These are phyloP conservation scores for Ceriagrion tenellum DNA, from an alignment of 2,888 invertebrate genomes.

Conservation along the genomic window DNA sequence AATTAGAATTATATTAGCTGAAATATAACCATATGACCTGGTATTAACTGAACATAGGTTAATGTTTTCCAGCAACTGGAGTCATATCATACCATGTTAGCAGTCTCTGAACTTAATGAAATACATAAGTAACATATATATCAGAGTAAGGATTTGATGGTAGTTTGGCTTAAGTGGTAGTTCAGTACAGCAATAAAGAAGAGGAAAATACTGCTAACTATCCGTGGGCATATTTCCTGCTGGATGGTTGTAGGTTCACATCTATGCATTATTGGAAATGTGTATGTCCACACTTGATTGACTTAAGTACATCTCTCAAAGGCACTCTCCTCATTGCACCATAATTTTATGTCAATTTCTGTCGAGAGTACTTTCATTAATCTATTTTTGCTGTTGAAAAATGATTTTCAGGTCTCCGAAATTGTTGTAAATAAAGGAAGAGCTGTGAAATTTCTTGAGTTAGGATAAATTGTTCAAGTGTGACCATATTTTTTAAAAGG, in stretches of 20 bases:
- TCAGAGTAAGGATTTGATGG: background rate
- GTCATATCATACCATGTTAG: background rate
- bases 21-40: background rate
- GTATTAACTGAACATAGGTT: background rate
- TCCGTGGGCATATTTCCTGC: background rate
- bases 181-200: background rate
- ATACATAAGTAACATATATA: background rate
- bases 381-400: slow-evolving; percentile 33
- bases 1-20: background rate
- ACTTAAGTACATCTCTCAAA: background rate
- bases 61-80: background rate
- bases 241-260: background rate
- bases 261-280: background rate
- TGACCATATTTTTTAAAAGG: slow-evolving; percentile 14
- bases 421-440: background rate
- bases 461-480: background rate
- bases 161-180: background rate
- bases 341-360: slow-evolving; percentile 26
- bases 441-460: slow-evolving; percentile 10
- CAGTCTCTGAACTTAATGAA: background rate
- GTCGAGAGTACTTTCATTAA: background rate
- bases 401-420: background rate
- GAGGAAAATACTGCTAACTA: background rate
- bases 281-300: background rate
- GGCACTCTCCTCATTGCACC: background rate